Evolutionary conservation across 2,113 vertebrate species (phyloP), one percentile per base, ranked within the genome.

Genomic region (Erythrocercus mccallii): DNA sequence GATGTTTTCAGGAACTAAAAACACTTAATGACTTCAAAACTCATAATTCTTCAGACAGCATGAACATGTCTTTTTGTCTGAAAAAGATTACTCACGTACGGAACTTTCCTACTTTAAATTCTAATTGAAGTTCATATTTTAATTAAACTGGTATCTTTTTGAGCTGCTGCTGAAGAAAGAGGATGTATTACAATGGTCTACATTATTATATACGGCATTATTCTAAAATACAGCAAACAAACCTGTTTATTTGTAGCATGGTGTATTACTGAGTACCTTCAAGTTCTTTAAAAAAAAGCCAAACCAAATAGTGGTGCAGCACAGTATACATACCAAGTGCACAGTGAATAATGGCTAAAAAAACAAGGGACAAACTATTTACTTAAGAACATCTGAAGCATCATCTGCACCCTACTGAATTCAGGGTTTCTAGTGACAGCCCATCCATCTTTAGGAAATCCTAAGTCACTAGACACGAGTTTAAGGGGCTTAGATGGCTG

Each of bases 1-100:
- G 48, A 58, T 5, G 23, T 82, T 93, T 85, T 69, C 73, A 83
- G 73, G 35, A 94, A 90, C 83, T 83, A 82, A 88, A 95, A 92
- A 54, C 25, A 70, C 17, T 76, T 82, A 68, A 54, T 77, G 40
- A 61, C 37, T 81, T 92, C 45, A 79, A 87, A 90, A 76, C 31
- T 76, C 40, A 1, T 35, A 87, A 65, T 65, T 91, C 45, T 87
- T 93, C 71, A 65, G 50, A 86, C n/a, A 80, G n/a, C 7, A 38
- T 23, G 64, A 92, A 62, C 37, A 15, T 30, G 16, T 15, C 78
- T 71, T 88, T 88, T 66, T 90, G n/a, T 38, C 66, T 73, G 40
- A 73, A 90, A 93, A 96, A 65, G 16, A 87, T 64, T 76, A 86
- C 40, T 88, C 60, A 89, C 0, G 0, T 65, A 64, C 14, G 66